Conservation (phyloP, 2,797 vertebrate species). For the Pristis pectinata region DNA sequence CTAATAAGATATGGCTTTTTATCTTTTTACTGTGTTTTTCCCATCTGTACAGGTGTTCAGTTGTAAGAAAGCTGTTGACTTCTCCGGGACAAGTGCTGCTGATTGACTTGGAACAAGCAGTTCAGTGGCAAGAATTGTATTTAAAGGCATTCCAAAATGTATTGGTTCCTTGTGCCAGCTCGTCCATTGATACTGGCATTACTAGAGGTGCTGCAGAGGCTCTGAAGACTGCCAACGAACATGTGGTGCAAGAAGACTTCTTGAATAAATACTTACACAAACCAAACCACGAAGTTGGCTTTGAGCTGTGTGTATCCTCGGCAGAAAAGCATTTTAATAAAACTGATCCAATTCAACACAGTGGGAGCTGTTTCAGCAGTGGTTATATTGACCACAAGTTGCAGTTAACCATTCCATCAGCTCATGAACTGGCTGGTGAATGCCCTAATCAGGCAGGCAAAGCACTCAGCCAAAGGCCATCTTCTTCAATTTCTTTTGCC, state of each 20-base stretch:
- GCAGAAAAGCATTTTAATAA: not conserved
- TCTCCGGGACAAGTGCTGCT: conserved; percentile 49
- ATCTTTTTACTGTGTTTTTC: not conserved
- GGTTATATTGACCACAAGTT: not conserved
- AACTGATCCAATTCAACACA: not conserved
- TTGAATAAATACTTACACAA: not conserved
- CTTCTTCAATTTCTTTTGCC: conserved; percentile 58
- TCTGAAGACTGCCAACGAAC: not conserved
- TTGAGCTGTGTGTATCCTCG: not conserved
- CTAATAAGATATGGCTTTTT: not conserved
- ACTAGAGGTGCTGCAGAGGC: not conserved
- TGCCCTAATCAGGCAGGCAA: not conserved
- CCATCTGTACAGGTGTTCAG: not conserved
- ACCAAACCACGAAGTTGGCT: not conserved
- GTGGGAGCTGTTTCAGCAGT: not conserved
- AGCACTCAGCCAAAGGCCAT: conserved; percentile 44
- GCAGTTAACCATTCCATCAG: not conserved
- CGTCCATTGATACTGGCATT: not conserved
- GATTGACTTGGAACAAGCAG: conserved; percentile 53
- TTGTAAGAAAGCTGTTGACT: conserved; percentile 53
- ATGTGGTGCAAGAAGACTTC: not conserved
- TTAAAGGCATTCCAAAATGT: conserved; percentile 40
- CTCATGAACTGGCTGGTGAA: not conserved
- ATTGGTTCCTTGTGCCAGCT: not conserved
- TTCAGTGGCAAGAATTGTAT: conserved; percentile 62